Conservation (phyloP, 2,113 vertebrate species). For the Trochalopteron elliotii region DNA sequence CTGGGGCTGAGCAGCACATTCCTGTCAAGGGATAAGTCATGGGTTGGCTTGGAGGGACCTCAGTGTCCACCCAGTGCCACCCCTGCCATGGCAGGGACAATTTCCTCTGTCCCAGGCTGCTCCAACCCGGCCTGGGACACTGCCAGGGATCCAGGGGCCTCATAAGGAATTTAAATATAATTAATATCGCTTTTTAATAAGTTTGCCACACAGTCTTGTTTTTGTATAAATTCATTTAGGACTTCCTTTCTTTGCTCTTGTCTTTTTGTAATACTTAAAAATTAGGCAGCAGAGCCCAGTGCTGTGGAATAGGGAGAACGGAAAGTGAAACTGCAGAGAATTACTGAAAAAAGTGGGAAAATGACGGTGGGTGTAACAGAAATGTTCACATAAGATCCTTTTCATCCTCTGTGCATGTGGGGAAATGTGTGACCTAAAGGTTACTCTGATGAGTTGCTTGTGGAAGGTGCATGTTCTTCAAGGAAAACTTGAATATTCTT, state of each 20-base stretch:
- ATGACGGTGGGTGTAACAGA: background rate
- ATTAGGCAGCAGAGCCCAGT: rapidly evolving
- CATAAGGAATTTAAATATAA: background rate
- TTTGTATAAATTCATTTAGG: background rate
- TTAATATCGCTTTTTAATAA: too few relatives aligned
- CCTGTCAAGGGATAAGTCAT: rapidly evolving
- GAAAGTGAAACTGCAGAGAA: background rate
- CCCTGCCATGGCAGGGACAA: background rate
- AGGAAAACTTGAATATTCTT: background rate
- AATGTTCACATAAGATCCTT: background rate
- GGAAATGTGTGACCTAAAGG: background rate
- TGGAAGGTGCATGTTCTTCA: background rate
- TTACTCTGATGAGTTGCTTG: background rate
- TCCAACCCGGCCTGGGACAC: rapidly evolving
- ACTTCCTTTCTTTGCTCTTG: background rate
- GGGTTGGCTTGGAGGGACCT: background rate
- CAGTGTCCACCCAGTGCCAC: rapidly evolving
- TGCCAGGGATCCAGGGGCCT: background rate
- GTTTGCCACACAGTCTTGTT: background rate
- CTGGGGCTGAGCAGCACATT: background rate
- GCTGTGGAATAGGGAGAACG: background rate
- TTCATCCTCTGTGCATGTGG: background rate
- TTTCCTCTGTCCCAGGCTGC: rapidly evolving
- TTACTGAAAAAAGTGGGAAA: background rate
- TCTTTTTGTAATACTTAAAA: background rate